phyloP scores from a whole-genome alignment of 2,888 invertebrate species.

The Synanthedon andrenaeformis region DNA sequence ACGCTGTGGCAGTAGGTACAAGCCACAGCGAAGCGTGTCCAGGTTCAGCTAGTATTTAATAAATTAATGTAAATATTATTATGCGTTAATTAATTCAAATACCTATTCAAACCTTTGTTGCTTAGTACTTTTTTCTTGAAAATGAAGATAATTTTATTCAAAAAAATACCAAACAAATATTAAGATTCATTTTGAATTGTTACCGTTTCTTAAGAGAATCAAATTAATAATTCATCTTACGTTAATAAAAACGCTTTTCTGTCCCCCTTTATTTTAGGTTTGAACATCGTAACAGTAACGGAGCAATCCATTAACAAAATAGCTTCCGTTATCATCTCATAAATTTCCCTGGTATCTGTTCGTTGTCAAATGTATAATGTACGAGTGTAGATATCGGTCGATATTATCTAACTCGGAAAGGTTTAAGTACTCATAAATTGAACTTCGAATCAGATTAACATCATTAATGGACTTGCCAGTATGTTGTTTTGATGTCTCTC shows the following conservation, averaged over 20 bases:
- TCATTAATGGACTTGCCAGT: no score
- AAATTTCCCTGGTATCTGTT: constrained; percentile 39
- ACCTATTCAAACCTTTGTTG: no score
- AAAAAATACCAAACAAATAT: no score
- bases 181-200: no score
- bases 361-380: constrained; percentile 25
- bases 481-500: no score
- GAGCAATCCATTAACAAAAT: constrained; percentile 48
- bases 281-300: constrained; percentile 8
- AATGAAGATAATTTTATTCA: no score
- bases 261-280: neutral
- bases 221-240: constrained; percentile 7
- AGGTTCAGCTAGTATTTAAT: no score
- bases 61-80: no score
- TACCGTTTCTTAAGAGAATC: neutral
- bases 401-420: neutral
- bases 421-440: neutral
- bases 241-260: constrained; percentile 7
- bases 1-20: no score
- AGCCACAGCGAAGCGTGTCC: no score
- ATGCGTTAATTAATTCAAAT: no score
- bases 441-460: neutral
- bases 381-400: constrained; percentile 2
- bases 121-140: no score
- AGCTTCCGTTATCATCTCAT: constrained; percentile 49